These are phyloP conservation scores for Dioctria rufipes DNA, from an alignment of 2,888 invertebrate genomes.

Conservation along the genomic window DNA sequence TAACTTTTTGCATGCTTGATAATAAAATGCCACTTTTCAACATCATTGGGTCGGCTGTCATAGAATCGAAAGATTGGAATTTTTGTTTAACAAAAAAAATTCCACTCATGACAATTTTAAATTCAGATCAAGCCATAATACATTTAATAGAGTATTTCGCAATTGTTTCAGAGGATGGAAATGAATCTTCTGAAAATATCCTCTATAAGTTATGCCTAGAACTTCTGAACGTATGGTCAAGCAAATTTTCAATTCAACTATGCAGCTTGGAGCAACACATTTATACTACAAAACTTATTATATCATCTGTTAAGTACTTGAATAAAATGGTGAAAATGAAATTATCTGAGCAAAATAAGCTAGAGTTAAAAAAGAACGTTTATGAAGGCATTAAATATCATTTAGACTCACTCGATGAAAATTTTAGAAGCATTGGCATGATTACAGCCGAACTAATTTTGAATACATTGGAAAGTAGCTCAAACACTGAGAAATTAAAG, in stretches of 20 bases:
- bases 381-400: constrained; percentile 80
- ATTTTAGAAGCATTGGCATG: constrained; percentile 82
- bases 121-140: constrained; percentile 73
- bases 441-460: constrained; percentile 79
- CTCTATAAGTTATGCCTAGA: constrained; percentile 73
- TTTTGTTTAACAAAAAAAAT: constrained; percentile 78
- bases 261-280: constrained; percentile 80
- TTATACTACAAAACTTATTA: constrained; percentile 78
- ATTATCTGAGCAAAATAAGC: constrained; percentile 62
- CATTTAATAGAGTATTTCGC: constrained; percentile 78
- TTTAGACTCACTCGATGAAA: constrained; percentile 76
- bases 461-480: constrained; percentile 71
- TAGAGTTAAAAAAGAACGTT: constrained; percentile 70
- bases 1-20: constrained; percentile 75
- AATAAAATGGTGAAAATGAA: constrained; percentile 58
- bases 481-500: constrained; percentile 73
- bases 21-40: constrained; percentile 69
- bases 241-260: constrained; percentile 76
- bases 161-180: constrained; percentile 60
- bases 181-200: constrained; percentile 60
- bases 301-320: constrained; percentile 74
- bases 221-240: constrained; percentile 79
- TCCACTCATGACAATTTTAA: constrained; percentile 74
- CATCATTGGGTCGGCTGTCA: constrained; percentile 72
- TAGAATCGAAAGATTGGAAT: constrained; percentile 76